Conservation (phyloP, 1,140 invertebrate species). For the Stegodyphus dumicola region DNA sequence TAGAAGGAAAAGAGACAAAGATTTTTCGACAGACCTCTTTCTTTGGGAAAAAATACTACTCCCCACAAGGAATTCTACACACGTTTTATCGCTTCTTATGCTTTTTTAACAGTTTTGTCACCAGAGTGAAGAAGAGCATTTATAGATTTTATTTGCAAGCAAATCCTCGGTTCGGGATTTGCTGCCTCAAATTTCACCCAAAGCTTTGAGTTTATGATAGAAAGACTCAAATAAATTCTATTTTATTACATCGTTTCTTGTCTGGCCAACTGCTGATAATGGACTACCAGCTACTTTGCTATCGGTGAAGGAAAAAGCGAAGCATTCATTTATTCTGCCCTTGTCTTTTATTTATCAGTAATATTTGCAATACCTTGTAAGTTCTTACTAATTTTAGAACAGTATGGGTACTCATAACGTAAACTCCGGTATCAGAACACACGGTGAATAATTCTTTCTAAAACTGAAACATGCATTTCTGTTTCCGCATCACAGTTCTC, state of each 20-base stretch:
- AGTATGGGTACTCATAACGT: no score
- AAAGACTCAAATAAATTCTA: slow-evolving; percentile 28
- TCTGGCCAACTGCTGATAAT: slow-evolving; percentile 46
- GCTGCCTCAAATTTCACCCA: slow-evolving; percentile 45
- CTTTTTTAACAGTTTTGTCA: slow-evolving; percentile 54
- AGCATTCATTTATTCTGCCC: slow-evolving; percentile 15
- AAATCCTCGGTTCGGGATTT: slow-evolving; percentile 35
- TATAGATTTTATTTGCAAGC: slow-evolving; percentile 56
- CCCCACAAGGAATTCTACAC: slow-evolving; percentile 48
- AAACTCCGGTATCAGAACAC: no score
- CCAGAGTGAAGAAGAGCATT: slow-evolving; percentile 36
- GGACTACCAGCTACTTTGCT: slow-evolving; percentile 4
- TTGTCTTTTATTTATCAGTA: not conserved
- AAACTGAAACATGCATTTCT: no score
- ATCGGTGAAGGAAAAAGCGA: slow-evolving; percentile 13
- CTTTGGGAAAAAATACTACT: slow-evolving; percentile 19
- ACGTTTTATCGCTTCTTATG: slow-evolving; percentile 56
- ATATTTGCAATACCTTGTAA: not conserved
- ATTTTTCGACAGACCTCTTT: not conserved
- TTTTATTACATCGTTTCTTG: slow-evolving; percentile 38
- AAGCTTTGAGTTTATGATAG: slow-evolving; percentile 49
- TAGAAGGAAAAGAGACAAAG: slow-evolving; percentile 23
- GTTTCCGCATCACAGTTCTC: no score
- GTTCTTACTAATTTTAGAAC: no score
- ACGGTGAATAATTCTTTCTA: no score